Evolutionary conservation across 2,797 vertebrate species (phyloP).

Genomic region (Poeciliopsis gracilis): DNA sequence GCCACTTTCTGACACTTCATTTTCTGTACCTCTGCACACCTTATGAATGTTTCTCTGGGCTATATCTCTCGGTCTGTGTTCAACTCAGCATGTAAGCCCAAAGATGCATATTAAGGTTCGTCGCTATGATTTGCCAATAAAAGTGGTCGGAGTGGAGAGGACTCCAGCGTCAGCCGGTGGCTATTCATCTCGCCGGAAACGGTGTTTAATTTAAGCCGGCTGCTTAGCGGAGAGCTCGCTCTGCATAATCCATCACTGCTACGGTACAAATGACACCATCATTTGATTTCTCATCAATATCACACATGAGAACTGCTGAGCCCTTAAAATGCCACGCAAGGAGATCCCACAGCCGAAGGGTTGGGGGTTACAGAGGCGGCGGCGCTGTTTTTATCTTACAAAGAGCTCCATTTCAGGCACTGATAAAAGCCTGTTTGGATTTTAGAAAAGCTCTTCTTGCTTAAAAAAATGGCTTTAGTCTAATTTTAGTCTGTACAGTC

Average conservation of each 20-base stretch:
- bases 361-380: neutral
- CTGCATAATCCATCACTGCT: slow-evolving; percentile 67
- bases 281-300: slow-evolving; percentile 74
- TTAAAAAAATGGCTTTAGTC: slow-evolving; percentile 1
- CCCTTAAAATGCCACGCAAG: slow-evolving; percentile 56
- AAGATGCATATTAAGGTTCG: slow-evolving; percentile 46
- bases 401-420: slow-evolving; percentile 23
- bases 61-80: slow-evolving; percentile 8
- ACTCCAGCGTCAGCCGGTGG: slow-evolving; percentile 24
- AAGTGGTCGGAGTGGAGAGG: slow-evolving; percentile 50
- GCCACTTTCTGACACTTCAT: slow-evolving; percentile 8
- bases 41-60: slow-evolving; percentile 10
- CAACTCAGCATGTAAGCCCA: slow-evolving; percentile 18
- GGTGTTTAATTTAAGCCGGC: slow-evolving; percentile 66
- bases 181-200: slow-evolving; percentile 53
- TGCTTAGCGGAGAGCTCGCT: slow-evolving; percentile 36
- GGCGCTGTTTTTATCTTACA: slow-evolving; percentile 35
- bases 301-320: slow-evolving; percentile 72
- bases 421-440: slow-evolving; percentile 43
- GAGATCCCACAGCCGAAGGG: slow-evolving; percentile 21
- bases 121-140: slow-evolving; percentile 56
- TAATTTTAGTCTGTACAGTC: slow-evolving; percentile 5
- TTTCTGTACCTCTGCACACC: slow-evolving; percentile 6
- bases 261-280: slow-evolving; percentile 55
- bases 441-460: slow-evolving; percentile 25